Evolutionary conservation across 2,888 invertebrate genomes (phyloP).

Genomic region (Sialis fuliginosa): DNA sequence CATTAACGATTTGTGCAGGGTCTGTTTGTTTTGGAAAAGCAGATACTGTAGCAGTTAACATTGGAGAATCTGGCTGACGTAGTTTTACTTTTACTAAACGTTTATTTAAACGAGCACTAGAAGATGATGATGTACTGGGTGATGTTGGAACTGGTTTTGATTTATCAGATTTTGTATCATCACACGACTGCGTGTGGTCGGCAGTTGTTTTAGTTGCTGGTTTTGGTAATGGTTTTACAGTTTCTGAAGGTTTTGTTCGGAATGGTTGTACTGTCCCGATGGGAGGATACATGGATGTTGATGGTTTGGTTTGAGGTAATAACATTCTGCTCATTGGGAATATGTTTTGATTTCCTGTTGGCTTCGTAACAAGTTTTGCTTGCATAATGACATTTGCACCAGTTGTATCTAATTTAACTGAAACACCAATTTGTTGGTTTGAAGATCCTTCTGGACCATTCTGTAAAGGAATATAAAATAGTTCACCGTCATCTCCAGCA

Average conservation of each 20-base stretch:
- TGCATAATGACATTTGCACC: constrained; percentile 42
- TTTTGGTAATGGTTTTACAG: constrained; percentile 7
- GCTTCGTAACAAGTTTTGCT: constrained; percentile 44
- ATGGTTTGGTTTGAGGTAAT: constrained; percentile 6
- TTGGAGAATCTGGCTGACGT: constrained; percentile 14
- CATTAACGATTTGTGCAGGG: constrained; percentile 44
- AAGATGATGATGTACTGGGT: constrained; percentile 24
- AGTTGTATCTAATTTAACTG: constrained; percentile 44
- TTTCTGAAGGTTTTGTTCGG: constrained; percentile 20
- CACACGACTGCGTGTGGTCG: background rate
- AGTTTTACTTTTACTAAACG: constrained; percentile 17
- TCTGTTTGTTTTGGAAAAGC: constrained; percentile 28
- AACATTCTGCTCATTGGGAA: background rate
- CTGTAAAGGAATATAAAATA: constrained; percentile 46
- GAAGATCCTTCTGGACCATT: constrained; percentile 16
- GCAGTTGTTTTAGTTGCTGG: constrained; percentile 1
- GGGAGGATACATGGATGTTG: constrained; percentile 25
- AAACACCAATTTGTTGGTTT: constrained; percentile 27
- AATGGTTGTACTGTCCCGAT: constrained; percentile 36
- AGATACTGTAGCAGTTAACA: constrained; percentile 15
- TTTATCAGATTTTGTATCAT: constrained; percentile 2
- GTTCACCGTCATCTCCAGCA: constrained; percentile 36
- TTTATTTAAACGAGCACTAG: constrained; percentile 23
- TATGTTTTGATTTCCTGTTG: constrained; percentile 17
- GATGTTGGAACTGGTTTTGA: constrained; percentile 23